Evolutionary conservation across 2,888 invertebrate genomes (phyloP).

Genomic region (Tridacna crocea): DNA sequence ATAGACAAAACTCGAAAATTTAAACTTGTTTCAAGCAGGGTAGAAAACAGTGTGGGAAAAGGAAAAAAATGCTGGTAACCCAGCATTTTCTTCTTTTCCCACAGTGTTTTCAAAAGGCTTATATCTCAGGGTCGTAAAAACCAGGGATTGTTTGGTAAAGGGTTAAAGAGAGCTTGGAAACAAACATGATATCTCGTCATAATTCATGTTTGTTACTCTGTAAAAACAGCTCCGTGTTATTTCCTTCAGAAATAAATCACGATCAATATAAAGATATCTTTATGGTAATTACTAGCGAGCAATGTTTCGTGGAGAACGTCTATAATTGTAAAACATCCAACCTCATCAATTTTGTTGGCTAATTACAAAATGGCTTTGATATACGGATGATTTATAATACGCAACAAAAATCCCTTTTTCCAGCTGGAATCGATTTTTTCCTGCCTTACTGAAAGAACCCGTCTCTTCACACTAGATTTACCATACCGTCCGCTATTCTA

Average conservation of each 20-base stretch:
- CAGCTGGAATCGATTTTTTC: neutral
- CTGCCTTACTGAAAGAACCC: neutral
- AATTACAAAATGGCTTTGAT: constrained; percentile 20
- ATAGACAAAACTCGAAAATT: too few species aligned
- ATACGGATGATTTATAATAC: constrained; percentile 16
- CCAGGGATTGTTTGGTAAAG: too few species aligned
- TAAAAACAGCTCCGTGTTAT: constrained; percentile 1
- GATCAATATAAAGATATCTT: neutral
- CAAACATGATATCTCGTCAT: constrained; percentile 17
- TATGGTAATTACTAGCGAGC: constrained; percentile 12
- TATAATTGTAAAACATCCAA: constrained; percentile 19
- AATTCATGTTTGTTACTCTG: constrained; percentile 9
- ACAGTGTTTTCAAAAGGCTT: too few species aligned
- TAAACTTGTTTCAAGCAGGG: too few species aligned
- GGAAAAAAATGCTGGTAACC: too few species aligned
- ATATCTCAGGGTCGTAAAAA: too few species aligned
- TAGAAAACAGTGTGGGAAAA: too few species aligned
- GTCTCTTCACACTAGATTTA: neutral
- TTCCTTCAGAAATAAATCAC: constrained; percentile 8
- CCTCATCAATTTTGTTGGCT: constrained; percentile 20
- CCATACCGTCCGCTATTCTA: too few species aligned
- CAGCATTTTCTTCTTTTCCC: too few species aligned
- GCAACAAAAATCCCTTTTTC: too few species aligned
- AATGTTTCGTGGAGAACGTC: neutral
- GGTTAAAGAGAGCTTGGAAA: too few species aligned